phyloP scores from a whole-genome alignment of 2,888 invertebrate genomes.

The Chesias legatella region DNA sequence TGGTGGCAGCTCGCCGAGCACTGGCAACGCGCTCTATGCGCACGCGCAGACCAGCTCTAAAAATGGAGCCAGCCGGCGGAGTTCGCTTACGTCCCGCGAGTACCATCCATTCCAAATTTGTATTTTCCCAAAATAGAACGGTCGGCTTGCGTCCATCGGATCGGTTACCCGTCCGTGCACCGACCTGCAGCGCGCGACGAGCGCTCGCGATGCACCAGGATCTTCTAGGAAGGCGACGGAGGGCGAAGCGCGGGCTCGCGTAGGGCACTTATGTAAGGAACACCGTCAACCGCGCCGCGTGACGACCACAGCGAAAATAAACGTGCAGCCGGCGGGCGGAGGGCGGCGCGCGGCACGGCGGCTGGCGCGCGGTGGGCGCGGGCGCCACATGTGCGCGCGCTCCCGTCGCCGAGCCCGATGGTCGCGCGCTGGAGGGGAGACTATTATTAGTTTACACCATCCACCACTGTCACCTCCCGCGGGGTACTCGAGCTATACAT shows the following conservation, averaged over 20 bases:
- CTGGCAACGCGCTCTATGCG: conserved; percentile 72
- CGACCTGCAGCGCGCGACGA: conserved; percentile 67
- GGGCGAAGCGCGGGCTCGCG: conserved; percentile 18
- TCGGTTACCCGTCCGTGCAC: conserved; percentile 77
- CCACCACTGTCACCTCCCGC: conserved; percentile 81
- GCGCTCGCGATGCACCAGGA: conserved; percentile 49
- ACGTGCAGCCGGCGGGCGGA: conserved; percentile 55
- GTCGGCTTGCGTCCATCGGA: conserved; percentile 78
- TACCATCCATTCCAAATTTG: conserved; percentile 87
- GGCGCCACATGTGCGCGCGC: conserved; percentile 36
- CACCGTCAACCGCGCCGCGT: conserved; percentile 72
- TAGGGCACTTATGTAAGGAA: conserved; percentile 64
- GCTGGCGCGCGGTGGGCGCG: conserved; percentile 62
- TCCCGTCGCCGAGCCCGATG: conserved; percentile 48
- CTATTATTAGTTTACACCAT: conserved; percentile 78
- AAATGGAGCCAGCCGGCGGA: conserved; percentile 78
- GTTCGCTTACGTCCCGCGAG: conserved; percentile 77
- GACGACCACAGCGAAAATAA: conserved; percentile 77
- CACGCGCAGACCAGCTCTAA: conserved; percentile 79
- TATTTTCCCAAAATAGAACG: conserved; percentile 88
- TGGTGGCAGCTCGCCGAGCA: conserved; percentile 70
- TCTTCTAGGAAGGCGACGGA: conserved; percentile 40
- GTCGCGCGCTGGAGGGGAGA: conserved; percentile 75
- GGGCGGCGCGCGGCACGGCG: conserved; percentile 41
- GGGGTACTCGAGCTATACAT: conserved; percentile 76